Evolutionary conservation across 2,888 invertebrate genomes (phyloP), one percentile per base, ranked within the genome.

Genomic region (Scaptomyza cyrtandrae): DNA sequence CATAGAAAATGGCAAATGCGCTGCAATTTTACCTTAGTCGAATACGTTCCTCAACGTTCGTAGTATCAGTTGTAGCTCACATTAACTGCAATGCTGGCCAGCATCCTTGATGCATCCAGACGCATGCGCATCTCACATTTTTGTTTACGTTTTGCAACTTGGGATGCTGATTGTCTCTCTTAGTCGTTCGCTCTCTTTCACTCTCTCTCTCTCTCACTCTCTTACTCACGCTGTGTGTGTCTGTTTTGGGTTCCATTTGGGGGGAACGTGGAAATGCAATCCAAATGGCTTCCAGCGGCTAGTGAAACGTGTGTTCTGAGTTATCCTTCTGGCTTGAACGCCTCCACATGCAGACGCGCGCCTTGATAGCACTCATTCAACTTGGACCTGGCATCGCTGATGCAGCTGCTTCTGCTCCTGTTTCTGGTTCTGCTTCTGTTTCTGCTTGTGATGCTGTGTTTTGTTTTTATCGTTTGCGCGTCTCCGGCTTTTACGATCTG

Each of bases 361-460:
- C 27, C 53, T 65, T 27, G 53, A 41, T 64, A 68, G 63, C 71
- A 75, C 71, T 85, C 85, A 86, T 86, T 87, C 88, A 70, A 79
- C 85, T 87, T 72, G 86, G 82, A 85, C 61, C 80, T 60, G 79
- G 72, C 76, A 80, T 64, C 75, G 75, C 50, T 74, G 83, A 73
- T 85, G 87, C 86, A 83, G 76, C 74, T 71, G 73, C 14, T 65
- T 69, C 56, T 35, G 50, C 46, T 46, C 41, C n/a, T 44, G 61
- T 19, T 64, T 63, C 24, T 61, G 19, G 1, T 19, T 19, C 19
- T 19, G 19, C 2, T 19, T 19, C 19, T 19, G 19, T 2, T 19
- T 19, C 19, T 19, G 19, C 2, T 19, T 19, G 1, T 19, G 64
- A 58, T 58, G 43, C 24, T 55, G 61, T 45, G 14, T 14, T 73